Conservation (phyloP, 1,140 invertebrate genomes). For the Homalodisca vitripennis region DNA sequence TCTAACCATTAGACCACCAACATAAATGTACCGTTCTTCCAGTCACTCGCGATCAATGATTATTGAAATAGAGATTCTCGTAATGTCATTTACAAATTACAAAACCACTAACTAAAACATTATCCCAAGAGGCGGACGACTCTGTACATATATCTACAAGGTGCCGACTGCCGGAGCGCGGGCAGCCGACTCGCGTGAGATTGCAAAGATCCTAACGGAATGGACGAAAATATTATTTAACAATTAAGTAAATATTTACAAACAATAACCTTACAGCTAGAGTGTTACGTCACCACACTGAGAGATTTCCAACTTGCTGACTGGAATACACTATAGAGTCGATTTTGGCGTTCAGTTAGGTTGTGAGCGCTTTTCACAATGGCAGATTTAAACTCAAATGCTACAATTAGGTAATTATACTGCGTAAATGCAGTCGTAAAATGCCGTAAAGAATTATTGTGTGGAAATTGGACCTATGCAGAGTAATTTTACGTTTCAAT, state of each 20-base stretch:
- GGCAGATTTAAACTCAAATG: too few relatives aligned
- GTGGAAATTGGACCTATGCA: background rate
- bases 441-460: background rate
- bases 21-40: too few relatives aligned
- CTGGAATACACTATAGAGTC: background rate
- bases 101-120: conserved; percentile 15
- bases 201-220: conserved; percentile 9
- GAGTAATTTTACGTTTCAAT: too few relatives aligned
- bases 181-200: conserved; percentile 10
- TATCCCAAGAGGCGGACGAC: background rate
- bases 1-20: too few relatives aligned
- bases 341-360: too few relatives aligned
- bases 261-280: conserved; percentile 6
- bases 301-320: background rate
- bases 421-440: background rate
- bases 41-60: too few relatives aligned
- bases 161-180: too few relatives aligned
- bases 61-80: conserved; percentile 20
- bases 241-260: conserved; percentile 20
- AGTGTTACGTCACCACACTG: conserved; percentile 6
- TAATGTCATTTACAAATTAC: conserved; percentile 14
- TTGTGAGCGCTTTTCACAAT: too few relatives aligned
- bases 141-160: conserved; percentile 12
- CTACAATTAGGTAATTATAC: background rate
- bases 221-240: conserved; percentile 22